Percentiles rank a stretch among this genome's conserved stretches.
These are phyloP conservation scores for Rhyacophila evoluta DNA, from an alignment of 2,888 invertebrate genomes.

Conservation along the genomic window DNA sequence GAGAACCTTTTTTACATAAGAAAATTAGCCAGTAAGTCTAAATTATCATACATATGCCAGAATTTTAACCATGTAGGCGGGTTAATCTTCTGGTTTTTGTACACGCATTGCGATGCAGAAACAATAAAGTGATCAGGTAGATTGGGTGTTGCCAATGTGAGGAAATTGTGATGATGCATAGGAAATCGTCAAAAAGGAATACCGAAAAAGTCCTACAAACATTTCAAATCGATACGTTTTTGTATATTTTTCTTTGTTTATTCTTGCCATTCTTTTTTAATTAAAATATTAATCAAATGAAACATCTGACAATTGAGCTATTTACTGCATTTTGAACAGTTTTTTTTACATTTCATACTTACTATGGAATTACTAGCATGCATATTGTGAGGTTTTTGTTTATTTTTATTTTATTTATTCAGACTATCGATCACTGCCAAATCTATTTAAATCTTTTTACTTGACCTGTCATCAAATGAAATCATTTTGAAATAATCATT, in stretches of 20 bases:
- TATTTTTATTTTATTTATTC: no score
- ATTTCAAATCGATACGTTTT: conserved; percentile 11
- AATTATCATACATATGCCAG: conserved; percentile 13
- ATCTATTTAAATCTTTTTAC: neutral
- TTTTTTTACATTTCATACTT: neutral
- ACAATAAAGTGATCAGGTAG: conserved; percentile 37
- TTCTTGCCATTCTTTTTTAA: conserved; percentile 28
- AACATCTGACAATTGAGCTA: neutral
- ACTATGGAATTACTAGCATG: neutral
- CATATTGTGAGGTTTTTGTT: neutral
- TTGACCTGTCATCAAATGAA: neutral
- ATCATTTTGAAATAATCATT: neutral
- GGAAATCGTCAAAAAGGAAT: conserved; percentile 3
- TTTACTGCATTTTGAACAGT: neutral
- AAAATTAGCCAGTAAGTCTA: conserved; percentile 5
- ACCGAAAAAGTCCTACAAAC: neutral
- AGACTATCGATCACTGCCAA: neutral
- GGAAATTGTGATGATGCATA: conserved; percentile 15
- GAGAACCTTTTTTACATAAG: conserved; percentile 8
- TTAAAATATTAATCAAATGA: neutral
- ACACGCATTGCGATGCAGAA: neutral
- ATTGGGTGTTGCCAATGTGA: conserved; percentile 43
- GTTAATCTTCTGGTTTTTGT: conserved; percentile 4
- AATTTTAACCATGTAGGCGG: neutral
- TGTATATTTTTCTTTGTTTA: conserved; percentile 2